Percentiles rank a stretch among this genome's conserved stretches.
phyloP scores from a whole-genome alignment of 2,888 invertebrate species.

The Rotaria socialis region DNA sequence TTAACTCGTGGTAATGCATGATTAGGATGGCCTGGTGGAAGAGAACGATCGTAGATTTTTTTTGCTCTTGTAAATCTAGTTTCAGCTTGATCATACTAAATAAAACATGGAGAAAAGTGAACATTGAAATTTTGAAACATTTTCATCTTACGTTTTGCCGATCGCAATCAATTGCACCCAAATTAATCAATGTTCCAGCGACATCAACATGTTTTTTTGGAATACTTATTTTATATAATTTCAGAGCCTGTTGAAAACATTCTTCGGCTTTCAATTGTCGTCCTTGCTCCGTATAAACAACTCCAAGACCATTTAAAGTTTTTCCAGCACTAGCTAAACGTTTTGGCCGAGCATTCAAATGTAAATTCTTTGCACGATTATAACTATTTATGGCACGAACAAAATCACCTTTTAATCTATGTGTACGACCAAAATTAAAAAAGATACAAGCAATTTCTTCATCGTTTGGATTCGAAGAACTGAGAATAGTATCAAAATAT shows the following conservation, averaged over 20 bases:
- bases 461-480: background rate
- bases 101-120: background rate
- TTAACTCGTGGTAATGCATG: background rate
- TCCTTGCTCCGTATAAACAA: conserved; percentile 29
- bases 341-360: conserved; percentile 24
- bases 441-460: conserved; percentile 28
- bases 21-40: background rate
- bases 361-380: background rate
- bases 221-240: background rate
- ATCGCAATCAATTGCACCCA: background rate
- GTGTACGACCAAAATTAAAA: conserved; percentile 28
- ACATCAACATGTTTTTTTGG: conserved; percentile 20
- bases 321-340: conserved; percentile 1
- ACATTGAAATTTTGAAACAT: background rate
- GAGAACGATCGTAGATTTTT: background rate
- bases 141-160: background rate
- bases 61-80: background rate
- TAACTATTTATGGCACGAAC: background rate
- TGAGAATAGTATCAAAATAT: conserved; percentile 20
- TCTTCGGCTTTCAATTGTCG: background rate
- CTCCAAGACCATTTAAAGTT: conserved; percentile 25
- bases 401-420: background rate
- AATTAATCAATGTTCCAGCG: conserved; percentile 10
- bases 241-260: background rate
- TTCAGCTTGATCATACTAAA: background rate